Evolutionary conservation across 2,797 vertebrate genomes (phyloP).

Genomic region (Dipus sagitta): DNA sequence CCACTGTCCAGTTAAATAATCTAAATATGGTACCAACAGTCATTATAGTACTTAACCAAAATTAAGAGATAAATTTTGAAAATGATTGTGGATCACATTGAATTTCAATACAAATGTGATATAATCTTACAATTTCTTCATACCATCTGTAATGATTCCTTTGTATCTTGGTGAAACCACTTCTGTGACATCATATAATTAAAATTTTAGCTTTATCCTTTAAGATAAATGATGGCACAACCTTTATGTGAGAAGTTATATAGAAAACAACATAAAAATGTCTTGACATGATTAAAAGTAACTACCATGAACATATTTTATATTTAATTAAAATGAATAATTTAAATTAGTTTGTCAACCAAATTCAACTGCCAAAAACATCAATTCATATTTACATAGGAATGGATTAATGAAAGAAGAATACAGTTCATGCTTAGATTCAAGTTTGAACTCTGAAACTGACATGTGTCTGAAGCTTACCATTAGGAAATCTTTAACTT

Average conservation of each 20-base stretch:
- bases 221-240: not conserved
- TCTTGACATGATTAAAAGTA: no score
- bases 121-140: not conserved
- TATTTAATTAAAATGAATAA: no score
- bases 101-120: not conserved
- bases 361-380: no score
- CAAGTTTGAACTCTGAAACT: no score
- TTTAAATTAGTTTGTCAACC: no score
- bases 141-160: not conserved
- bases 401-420: no score
- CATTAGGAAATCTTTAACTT: no score
- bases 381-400: no score
- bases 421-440: no score
- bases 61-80: not conserved
- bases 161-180: not conserved
- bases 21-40: not conserved
- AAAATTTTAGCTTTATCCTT: not conserved
- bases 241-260: not conserved
- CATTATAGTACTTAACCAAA: not conserved
- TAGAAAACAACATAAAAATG: not conserved
- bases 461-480: no score
- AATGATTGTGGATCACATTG: not conserved
- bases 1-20: not conserved
- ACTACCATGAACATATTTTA: not conserved
- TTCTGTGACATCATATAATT: not conserved